These are phyloP conservation scores for Gryon sp. DNA, from an alignment of 1,140 invertebrate species.

Conservation along the genomic window DNA sequence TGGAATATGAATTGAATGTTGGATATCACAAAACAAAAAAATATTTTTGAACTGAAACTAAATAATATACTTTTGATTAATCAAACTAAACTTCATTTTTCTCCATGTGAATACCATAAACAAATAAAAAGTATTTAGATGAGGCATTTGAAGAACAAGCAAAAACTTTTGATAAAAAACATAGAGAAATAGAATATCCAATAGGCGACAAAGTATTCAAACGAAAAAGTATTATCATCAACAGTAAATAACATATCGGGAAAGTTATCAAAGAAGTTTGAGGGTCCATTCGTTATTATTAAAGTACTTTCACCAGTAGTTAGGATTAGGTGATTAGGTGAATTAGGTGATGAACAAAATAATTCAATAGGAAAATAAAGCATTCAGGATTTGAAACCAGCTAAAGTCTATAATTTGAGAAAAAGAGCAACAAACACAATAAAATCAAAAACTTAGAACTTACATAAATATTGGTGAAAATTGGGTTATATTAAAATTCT, in stretches of 20 bases:
- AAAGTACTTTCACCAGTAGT: constrained; percentile 6
- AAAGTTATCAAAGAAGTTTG: constrained; percentile 17
- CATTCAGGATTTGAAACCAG: constrained; percentile 12
- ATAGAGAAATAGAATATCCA: not conserved
- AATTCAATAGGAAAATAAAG: not conserved
- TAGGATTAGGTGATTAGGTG: too few species aligned
- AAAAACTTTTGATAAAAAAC: constrained; percentile 10
- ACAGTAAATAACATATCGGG: not conserved
- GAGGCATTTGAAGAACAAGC: constrained; percentile 1
- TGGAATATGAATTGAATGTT: too few species aligned
- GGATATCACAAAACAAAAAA: too few species aligned
- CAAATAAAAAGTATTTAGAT: constrained; percentile 5
- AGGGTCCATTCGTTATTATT: not conserved
- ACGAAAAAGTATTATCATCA: constrained; percentile 17
- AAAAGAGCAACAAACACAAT: too few species aligned
- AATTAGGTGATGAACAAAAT: not conserved
- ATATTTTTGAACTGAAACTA: too few species aligned
- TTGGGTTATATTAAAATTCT: too few species aligned
- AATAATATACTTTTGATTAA: too few species aligned
- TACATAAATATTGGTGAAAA: too few species aligned
- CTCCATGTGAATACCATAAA: too few species aligned
- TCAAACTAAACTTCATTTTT: too few species aligned
- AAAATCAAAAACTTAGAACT: too few species aligned
- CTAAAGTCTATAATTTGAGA: not conserved
- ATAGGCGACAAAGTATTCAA: constrained; percentile 5